Conservation (phyloP, 2,797 vertebrate species). For the Graptemys geographica region DNA sequence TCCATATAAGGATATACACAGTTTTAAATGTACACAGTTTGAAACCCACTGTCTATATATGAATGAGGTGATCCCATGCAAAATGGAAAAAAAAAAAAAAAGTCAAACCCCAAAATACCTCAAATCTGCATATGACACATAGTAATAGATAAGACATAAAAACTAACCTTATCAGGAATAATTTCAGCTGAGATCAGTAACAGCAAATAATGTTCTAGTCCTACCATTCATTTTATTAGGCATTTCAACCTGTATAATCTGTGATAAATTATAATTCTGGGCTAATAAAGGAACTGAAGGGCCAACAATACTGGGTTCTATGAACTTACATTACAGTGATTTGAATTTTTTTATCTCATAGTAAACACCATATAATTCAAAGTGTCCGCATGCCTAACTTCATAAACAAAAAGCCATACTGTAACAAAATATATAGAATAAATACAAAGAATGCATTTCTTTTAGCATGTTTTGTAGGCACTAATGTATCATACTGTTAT, state of each 20-base stretch:
- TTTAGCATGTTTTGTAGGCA: not conserved
- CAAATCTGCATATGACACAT: not conserved
- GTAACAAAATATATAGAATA: constrained; percentile 39
- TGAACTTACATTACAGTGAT: too few relatives aligned
- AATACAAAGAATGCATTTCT: not conserved
- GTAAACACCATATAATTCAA: not conserved
- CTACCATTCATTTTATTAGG: not conserved
- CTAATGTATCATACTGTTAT: not conserved
- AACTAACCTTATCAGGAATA: not conserved
- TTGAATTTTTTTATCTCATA: not conserved
- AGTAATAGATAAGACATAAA: not conserved
- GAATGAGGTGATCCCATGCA: not conserved
- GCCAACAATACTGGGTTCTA: not conserved
- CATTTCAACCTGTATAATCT: not conserved
- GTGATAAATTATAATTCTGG: constrained; percentile 17
- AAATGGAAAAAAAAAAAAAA: not conserved
- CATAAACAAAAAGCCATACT: constrained; percentile 1
- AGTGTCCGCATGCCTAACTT: not conserved
- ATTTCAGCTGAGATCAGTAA: not conserved
- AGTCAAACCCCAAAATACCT: not conserved
- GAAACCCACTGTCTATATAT: not conserved
- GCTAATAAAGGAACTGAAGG: not conserved
- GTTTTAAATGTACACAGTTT: not conserved
- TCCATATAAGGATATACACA: too few relatives aligned
- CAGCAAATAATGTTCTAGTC: not conserved